phyloP scores from a whole-genome alignment of 2,888 invertebrate species.

The Trichacis sp. region DNA sequence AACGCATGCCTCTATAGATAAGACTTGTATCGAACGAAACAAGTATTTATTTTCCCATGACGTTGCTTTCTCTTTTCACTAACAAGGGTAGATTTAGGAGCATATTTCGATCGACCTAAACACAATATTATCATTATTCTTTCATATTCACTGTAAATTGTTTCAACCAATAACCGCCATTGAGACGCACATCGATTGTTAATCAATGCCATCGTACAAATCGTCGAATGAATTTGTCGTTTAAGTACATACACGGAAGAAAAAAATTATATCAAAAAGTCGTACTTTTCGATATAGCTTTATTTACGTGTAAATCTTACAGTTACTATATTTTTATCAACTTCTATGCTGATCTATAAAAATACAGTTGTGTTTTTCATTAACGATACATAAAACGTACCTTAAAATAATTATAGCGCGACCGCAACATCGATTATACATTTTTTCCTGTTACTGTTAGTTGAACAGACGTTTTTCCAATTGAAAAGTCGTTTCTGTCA shows the following conservation, averaged over 20 bases:
- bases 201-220: conserved; percentile 1
- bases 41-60: conserved; percentile 4
- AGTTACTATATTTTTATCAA: neutral
- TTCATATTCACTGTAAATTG: conserved; percentile 11
- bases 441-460: neutral
- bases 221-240: neutral
- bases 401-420: neutral
- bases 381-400: conserved; percentile 1
- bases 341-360: conserved; percentile 4
- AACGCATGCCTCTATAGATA: conserved; percentile 34
- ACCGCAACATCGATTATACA: conserved; percentile 6
- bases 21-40: conserved; percentile 36
- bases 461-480: neutral
- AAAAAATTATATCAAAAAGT: neutral
- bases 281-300: too few relatives aligned
- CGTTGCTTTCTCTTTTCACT: neutral
- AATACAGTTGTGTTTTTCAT: conserved; percentile 5
- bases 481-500: conserved; percentile 2
- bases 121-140: conserved; percentile 32
- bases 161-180: conserved; percentile 34
- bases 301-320: neutral
- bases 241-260: neutral
- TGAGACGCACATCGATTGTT: conserved; percentile 16
- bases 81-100: conserved; percentile 34
- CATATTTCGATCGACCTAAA: conserved; percentile 29